Conservation (phyloP, 2,113 vertebrate genomes). For the Phaetusa simplex region DNA sequence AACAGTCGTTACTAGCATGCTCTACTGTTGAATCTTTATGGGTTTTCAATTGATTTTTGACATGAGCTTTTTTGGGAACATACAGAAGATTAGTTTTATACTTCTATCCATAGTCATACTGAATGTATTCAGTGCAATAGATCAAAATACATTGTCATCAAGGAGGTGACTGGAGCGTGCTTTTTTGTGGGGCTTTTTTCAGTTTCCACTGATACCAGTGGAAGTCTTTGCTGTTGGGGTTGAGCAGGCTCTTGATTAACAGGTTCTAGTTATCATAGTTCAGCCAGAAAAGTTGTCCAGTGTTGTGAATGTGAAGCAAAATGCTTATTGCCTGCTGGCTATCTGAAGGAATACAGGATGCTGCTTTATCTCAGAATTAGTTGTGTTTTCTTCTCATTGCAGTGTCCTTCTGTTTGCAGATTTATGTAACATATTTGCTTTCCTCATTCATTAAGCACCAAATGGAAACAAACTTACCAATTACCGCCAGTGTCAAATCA, state of each 20-base stretch:
- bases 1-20: background rate
- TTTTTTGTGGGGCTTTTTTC: background rate
- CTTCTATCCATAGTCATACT: background rate
- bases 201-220: background rate
- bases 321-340: background rate
- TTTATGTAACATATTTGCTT: slow-evolving; percentile 26
- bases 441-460: slow-evolving; percentile 36
- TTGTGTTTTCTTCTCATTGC: slow-evolving; percentile 13
- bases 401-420: background rate
- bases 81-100: background rate
- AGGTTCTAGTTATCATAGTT: background rate
- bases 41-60: background rate
- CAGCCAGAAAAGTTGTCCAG: background rate
- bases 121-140: background rate
- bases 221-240: background rate
- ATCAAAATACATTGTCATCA: background rate
- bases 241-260: background rate
- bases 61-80: background rate
- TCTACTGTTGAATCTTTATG: background rate
- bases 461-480: slow-evolving; percentile 31
- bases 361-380: background rate
- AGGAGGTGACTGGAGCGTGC: background rate
- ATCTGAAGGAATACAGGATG: background rate
- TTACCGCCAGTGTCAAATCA: background rate
- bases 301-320: background rate